These are phyloP conservation scores for Corvus hawaiiensis DNA, from an alignment of 2,113 vertebrate species.

Conservation along the genomic window DNA sequence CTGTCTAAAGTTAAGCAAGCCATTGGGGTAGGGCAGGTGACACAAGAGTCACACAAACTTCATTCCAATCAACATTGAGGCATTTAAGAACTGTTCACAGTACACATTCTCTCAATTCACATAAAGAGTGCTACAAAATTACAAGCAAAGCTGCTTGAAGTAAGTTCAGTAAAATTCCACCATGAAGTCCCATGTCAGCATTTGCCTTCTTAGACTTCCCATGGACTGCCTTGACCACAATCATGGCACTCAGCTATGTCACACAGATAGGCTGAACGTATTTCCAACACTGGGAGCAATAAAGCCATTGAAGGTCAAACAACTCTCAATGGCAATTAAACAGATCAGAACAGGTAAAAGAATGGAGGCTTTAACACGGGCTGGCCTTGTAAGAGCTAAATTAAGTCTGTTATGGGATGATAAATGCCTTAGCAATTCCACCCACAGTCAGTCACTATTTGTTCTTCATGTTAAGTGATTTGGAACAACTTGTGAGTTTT, in stretches of 20 bases:
- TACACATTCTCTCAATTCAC: background rate
- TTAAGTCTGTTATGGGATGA: background rate
- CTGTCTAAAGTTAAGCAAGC: background rate
- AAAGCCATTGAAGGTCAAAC: background rate
- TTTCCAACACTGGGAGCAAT: background rate
- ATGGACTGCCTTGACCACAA: background rate
- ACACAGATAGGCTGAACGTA: accelerated
- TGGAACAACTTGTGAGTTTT: background rate
- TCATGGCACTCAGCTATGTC: background rate
- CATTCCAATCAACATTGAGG: background rate
- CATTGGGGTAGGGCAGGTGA: background rate
- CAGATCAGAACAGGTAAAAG: background rate
- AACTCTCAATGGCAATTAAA: background rate
- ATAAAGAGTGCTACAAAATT: background rate
- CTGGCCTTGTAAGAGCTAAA: background rate
- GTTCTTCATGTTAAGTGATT: background rate
- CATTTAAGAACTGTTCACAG: background rate
- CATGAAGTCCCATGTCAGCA: background rate
- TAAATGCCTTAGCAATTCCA: background rate
- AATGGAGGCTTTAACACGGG: background rate
- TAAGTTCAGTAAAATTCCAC: background rate
- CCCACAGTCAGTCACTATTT: background rate
- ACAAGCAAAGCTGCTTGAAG: background rate
- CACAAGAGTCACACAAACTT: background rate
- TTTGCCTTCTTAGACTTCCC: background rate